A percentile compares a stretch with the other conserved stretches of the same genome.
Conservation (phyloP, 2,888 invertebrate species). For the Leptodirus hochenwartii region DNA sequence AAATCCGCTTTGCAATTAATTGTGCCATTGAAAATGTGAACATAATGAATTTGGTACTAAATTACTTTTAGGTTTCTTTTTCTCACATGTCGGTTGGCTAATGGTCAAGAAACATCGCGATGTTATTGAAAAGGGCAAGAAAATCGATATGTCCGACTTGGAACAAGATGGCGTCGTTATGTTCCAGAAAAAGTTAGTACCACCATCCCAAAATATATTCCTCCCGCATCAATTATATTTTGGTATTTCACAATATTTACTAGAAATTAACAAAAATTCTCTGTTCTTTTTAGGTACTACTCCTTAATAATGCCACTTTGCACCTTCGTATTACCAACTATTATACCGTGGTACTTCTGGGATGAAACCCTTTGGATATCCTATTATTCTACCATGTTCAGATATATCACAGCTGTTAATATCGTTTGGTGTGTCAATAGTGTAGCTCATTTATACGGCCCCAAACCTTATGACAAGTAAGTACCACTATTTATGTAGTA, state of each 20-base stretch:
- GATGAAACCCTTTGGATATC: conserved; percentile 52
- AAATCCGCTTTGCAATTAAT: conserved; percentile 1
- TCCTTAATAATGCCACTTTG: conserved; percentile 53
- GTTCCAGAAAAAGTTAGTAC: conserved; percentile 66
- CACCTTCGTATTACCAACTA: conserved; percentile 64
- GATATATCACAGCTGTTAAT: conserved; percentile 65
- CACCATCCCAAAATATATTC: not conserved
- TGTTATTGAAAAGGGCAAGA: conserved; percentile 66
- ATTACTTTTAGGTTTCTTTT: conserved; percentile 71
- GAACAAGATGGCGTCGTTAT: conserved; percentile 66
- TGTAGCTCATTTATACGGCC: conserved; percentile 84
- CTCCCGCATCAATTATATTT: too few species aligned
- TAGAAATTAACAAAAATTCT: not conserved
- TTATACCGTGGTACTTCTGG: conserved; percentile 60
- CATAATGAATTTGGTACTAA: too few species aligned
- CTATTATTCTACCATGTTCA: conserved; percentile 58
- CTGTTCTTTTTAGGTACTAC: conserved; percentile 43
- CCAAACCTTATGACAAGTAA: conserved; percentile 71
- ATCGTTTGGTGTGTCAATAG: conserved; percentile 89
- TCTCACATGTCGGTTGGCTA: conserved; percentile 90
- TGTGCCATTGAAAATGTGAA: not conserved
- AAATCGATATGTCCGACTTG: conserved; percentile 76
- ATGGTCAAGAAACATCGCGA: conserved; percentile 76
- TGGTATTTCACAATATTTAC: not conserved
- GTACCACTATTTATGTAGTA: conserved; percentile 26